Base-by-base conservation (phyloP, 2,797 vertebrate genomes). In the Coracias cyanogaster region DNA sequence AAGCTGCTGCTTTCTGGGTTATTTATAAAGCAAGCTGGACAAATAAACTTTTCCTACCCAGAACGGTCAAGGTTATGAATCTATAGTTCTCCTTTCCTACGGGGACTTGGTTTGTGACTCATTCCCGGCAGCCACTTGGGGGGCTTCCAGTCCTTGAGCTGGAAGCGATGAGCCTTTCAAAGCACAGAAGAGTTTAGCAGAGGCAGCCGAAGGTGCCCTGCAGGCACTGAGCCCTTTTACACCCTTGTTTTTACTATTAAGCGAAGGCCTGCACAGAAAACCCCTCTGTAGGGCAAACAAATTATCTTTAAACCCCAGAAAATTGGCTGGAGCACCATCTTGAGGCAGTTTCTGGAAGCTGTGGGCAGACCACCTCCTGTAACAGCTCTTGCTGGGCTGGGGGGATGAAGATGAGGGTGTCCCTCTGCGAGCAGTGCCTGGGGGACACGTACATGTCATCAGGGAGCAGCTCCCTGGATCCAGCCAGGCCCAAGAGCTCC, bases 251-350 rank as follows among this genome's bases (percentile, higher is more conserved):
- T 18, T 3, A 4, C 7, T 12, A 0, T 3, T 2, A 4, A 71
- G 57, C 43, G 54, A n/a, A 77, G 69, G 64, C 29, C 64, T 65
- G 57, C 77, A 54, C 45, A 7, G 76, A 39, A 66, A 64, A 77
- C 2, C 64, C 73, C 3, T 5, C 51, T 1, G 29, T 0, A 33
- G 31, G 0, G 6, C 29, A 2, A 8, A 3, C 2, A 4, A 24
- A 85, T 12, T 8, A 25, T 49, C 31, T 5, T 0, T 1, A 5
- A 64, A 64, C 4, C 11, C 5, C 80, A 58, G 33, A 14, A 26
- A 77, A 79, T 0, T 21, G 90, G 20, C 84, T 79, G 91, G 87
- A 91, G 93, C 96, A 91, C 89, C 93, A 95, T 67, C 96, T 93
- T n/a, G 70, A 96, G 93, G 96, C 86, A 25, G 81, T 1, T 64